Evolutionary conservation across 2,888 invertebrate genomes (phyloP).

Genomic region (Rotaria socialis): DNA sequence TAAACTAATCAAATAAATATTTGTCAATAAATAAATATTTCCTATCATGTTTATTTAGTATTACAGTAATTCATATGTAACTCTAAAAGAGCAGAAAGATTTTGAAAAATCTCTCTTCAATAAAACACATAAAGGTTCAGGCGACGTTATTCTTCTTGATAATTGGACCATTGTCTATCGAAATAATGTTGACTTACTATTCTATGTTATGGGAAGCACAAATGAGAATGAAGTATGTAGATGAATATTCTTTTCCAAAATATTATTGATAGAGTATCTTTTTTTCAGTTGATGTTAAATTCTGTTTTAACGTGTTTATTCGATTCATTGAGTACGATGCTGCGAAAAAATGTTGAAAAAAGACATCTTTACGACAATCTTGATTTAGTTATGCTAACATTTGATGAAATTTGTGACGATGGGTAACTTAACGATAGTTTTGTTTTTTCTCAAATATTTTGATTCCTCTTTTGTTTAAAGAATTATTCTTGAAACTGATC

Average conservation of each 20-base stretch:
- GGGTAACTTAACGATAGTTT: slow-evolving; percentile 66
- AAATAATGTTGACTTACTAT: slow-evolving; percentile 93
- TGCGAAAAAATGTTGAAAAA: slow-evolving; percentile 92
- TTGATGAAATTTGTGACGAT: slow-evolving; percentile 97
- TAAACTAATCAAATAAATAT: slow-evolving; percentile 50
- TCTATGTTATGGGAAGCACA: slow-evolving; percentile 91
- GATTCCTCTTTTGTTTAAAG: slow-evolving; percentile 62
- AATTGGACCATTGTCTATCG: slow-evolving; percentile 93
- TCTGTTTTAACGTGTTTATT: slow-evolving; percentile 89
- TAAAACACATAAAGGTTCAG: slow-evolving; percentile 89
- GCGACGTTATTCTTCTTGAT: slow-evolving; percentile 94
- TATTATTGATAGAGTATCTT: slow-evolving; percentile 54
- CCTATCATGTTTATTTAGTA: slow-evolving; percentile 68
- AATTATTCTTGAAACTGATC: slow-evolving; percentile 89
- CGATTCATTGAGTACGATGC: slow-evolving; percentile 85
- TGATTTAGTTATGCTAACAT: slow-evolving; percentile 87
- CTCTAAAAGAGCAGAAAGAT: slow-evolving; percentile 85
- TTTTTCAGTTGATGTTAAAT: slow-evolving; percentile 75
- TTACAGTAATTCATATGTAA: slow-evolving; percentile 76
- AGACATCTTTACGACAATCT: slow-evolving; percentile 82
- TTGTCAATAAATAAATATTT: background rate
- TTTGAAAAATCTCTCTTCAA: slow-evolving; percentile 96
- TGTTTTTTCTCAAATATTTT: background rate
- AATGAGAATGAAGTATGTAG: slow-evolving; percentile 95
- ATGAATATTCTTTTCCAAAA: background rate